Evolutionary conservation across 2,797 vertebrate genomes (phyloP), one percentile per base, ranked within the genome.

Genomic region (Clarias fuscus): DNA sequence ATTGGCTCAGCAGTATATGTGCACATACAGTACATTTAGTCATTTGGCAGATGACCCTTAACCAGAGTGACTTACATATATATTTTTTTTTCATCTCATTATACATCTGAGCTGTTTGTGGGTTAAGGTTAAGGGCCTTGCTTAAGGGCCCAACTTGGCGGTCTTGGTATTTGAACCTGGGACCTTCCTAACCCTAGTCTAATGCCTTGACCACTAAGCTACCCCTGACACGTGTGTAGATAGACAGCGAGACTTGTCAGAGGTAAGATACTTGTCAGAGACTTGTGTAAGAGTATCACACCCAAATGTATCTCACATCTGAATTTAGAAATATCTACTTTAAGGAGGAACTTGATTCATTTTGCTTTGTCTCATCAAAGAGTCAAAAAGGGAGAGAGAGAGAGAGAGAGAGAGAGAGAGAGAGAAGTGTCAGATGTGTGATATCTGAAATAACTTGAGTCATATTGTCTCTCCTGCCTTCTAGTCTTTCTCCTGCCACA

Each of bases 371-470:
- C 56, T 78, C 30, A 2, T 58, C 73, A 76, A 53, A 61, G 56
- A 88, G 82, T 86, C 86, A 48, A 20, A 72, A 10, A 22, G 18
- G 22, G 33, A 22, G 68, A 20, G 68, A 70, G 27, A 20, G 30
- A 33, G 67, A 37, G 33, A 4, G 33, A 8, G 33, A 22, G 33
- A 40, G 68, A 40, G 68, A 8, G 33, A 22, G 68, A 20, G 68
- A 11, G 33, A 40, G 68, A 40, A 2, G 1, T 72, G 72, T 48
- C 24, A 56, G 73, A 56, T 30, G 77, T 70, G 85, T 58, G 83
- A 24, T 86, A 85, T 92, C 89, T 92, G 90, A 90, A 91, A 93
- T 86, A 91, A 90, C 0, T 53, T 91, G 92, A 93, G 86, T 91
- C 90, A 87, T 89, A 18, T 79, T 89, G 77, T 89, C 86, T 86